These are phyloP conservation scores for Caradrina kadenii DNA, from an alignment of 2,888 invertebrate species.

Conservation along the genomic window DNA sequence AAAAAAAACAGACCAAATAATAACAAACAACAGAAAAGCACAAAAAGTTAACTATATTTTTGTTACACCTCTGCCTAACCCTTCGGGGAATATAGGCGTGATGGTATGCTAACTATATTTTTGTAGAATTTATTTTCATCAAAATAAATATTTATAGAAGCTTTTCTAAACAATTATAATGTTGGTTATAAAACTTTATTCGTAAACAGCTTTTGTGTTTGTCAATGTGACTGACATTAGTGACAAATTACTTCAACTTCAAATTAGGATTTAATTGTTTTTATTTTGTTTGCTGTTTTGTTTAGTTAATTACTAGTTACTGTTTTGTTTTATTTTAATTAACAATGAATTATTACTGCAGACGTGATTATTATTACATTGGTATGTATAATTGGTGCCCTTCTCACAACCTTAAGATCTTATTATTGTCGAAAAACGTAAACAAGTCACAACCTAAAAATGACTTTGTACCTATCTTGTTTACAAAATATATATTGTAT, in stretches of 20 bases:
- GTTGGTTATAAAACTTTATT: neutral
- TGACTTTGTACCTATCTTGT: constrained; percentile 18
- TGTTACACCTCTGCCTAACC: no score
- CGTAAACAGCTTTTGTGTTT: constrained; percentile 13
- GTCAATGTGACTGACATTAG: constrained; percentile 18
- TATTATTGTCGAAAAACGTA: neutral
- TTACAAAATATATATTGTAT: constrained; percentile 14
- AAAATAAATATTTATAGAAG: no score
- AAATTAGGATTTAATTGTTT: no score
- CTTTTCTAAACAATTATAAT: no score
- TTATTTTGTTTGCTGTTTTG: neutral
- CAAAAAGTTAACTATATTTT: no score
- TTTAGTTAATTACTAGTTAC: neutral
- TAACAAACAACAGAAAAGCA: no score
- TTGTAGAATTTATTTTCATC: no score
- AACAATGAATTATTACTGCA: neutral
- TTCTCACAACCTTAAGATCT: neutral
- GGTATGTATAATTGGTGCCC: constrained; percentile 21
- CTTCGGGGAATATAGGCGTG: no score
- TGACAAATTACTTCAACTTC: neutral
- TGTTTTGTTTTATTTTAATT: neutral
- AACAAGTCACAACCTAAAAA: neutral
- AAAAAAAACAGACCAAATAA: no score
- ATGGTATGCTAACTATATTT: no score
- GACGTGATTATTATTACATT: neutral